Base-by-base conservation (phyloP, 2,888 invertebrate genomes). In the Imbricaverruca yamaguchii region DNA sequence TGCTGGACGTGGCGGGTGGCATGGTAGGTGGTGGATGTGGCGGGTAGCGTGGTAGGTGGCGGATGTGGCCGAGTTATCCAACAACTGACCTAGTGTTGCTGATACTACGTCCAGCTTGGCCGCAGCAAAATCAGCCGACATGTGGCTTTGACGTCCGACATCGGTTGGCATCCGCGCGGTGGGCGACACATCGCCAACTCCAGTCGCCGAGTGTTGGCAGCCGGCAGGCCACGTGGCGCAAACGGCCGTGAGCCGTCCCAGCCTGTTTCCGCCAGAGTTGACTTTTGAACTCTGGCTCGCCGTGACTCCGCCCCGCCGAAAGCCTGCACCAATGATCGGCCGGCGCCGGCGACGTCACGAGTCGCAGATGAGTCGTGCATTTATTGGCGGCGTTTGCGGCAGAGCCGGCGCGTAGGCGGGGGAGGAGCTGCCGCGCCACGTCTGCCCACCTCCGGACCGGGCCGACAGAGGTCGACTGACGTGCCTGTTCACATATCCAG, bases 281-380 rank as follows among this genome's bases (percentile, higher is more conserved):
- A 74, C 74, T 74, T 74, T 74, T 74, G 74, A 74, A 74, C 74
- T 74, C 74, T 74, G 74, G 39, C 39, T 23, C 15, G 23, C 21
- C 21, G 15, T 23, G 53, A 23, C 53, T 18, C 74, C 74, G 53
- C 74, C 53, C 74, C 74, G 18, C 15, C 74, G 21, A 10, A 1
- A 21, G 10, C 53, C 8, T 69, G 15, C 55, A 18, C 74, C 74
- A 74, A 74, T 74, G 55, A 18, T 21, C 39, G 69, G 15, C 12
- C 69, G 39, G 15, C 10, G 15, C 15, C 3, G 9, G 1, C 21
- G 18, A 13, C 55, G 3, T 55, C 53, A 53, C 21, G 21, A 74
- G 74, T 21, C 74, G 74, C 74, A 55, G 74, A 74, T 74, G 74
- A 74, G 74, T 21, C 55, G 74, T 55, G 74, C 53, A 74, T 74